These are phyloP conservation scores for Tetropium fuscum DNA, from an alignment of 2,888 invertebrate genomes.

Conservation along the genomic window DNA sequence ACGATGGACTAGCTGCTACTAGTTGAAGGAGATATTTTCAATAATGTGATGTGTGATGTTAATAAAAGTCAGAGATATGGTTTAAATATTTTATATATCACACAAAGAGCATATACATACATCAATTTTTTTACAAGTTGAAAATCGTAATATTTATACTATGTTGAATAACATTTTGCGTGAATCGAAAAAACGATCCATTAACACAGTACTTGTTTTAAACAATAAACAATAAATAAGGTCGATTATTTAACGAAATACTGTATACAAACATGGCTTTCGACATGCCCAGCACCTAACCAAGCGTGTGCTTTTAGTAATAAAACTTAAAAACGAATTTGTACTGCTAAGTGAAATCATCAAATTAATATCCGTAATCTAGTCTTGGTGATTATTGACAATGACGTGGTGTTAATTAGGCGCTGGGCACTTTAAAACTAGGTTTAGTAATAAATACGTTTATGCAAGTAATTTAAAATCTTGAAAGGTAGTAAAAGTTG, in stretches of 20 bases:
- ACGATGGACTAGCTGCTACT: no score
- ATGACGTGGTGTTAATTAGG: conserved; percentile 27
- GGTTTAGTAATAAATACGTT: conserved; percentile 44
- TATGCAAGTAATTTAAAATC: conserved; percentile 38
- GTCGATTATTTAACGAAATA: conserved; percentile 42
- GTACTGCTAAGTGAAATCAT: conserved; percentile 42
- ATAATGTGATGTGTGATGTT: no score
- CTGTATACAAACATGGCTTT: conserved; percentile 45
- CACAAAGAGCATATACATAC: conserved; percentile 68
- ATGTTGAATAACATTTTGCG: conserved; percentile 53
- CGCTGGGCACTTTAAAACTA: conserved; percentile 44
- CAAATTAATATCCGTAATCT: conserved; percentile 4
- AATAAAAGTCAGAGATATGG: conserved; percentile 48
- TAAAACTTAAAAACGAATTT: conserved; percentile 47
- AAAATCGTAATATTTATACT: conserved; percentile 59
- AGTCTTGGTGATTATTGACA: conserved; percentile 27
- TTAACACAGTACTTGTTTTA: conserved; percentile 31
- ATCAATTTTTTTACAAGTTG: conserved; percentile 65
- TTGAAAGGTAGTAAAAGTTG: conserved; percentile 43
- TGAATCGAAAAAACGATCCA: conserved; percentile 45
- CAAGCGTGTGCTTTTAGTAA: conserved; percentile 9
- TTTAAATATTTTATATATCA: conserved; percentile 67
- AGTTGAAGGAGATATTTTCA: no score
- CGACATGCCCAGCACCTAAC: conserved; percentile 39
- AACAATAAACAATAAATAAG: conserved; percentile 40